Evolutionary conservation across 1,140 invertebrate species (phyloP), one percentile per base, ranked within the genome.

Genomic region (Lepidurus apus): DNA sequence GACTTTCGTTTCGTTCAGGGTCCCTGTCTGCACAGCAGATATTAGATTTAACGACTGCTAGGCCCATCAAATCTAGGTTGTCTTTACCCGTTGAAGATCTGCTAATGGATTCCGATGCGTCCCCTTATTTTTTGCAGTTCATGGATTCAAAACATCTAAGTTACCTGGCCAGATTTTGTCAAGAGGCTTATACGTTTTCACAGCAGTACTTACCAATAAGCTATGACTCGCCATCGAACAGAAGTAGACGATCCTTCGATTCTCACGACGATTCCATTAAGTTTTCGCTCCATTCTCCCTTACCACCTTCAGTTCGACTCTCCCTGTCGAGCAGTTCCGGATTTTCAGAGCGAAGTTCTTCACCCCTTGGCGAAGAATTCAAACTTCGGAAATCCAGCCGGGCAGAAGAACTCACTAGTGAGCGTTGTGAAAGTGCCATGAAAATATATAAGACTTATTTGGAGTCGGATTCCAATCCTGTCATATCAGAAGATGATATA

Each of bases 121-220:
- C 93, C 8, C 87, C 88, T 8, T 92, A 91, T 82, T 92, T 93
- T 82, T 89, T 93, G 43, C 90, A 93, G 80, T 93, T 88, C 83
- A 87, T 93, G 87, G 91, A 93, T 43, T 86, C 88, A 0, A 85
- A 85, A 42, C 88, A 89, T 80, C 86, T 84, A 2, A 82, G 89
- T 17, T 81, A 86, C 2, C 85, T 90, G 9, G 88, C 93, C 2
- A 89, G 89, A 83, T 93, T 92, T 83, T 93, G 90, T 24, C 75
- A 75, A 79, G 75, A 42, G 74, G 75, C 43, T 47, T 74, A 13
- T 13, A 45, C 8, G 45, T 75, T 79, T 79, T 74, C 42, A 21
- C 74, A 44, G 17, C 44, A 24, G 21, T 77, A 45, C 13, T 77
- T 77, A 77, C 65, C 76, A 7, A 26, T 65, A 77, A 47, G 44